Percentiles rank a stretch among this genome's conserved stretches.
Conservation (phyloP, 2,113 vertebrate genomes). For the Limnothrissa miodon region DNA sequence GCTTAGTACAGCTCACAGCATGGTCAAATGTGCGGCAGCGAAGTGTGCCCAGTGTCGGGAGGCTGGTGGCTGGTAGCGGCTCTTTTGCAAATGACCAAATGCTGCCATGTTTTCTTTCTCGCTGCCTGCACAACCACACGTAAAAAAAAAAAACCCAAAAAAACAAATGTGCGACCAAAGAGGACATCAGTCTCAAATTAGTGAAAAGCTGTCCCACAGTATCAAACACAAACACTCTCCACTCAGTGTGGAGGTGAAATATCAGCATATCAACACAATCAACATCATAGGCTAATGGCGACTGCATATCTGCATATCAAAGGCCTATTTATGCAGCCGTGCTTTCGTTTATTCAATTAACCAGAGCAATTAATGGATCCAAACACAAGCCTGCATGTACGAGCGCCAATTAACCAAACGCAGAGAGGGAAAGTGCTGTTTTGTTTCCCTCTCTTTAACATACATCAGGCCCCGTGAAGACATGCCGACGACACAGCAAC, state of each 20-base stretch:
- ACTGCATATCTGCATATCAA: background rate
- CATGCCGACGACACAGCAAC: background rate
- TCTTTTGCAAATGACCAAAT: background rate
- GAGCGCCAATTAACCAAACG: background rate
- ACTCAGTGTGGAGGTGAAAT: background rate
- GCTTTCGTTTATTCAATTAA: background rate
- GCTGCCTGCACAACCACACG: background rate
- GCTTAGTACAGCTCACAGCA: background rate
- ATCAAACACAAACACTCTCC: background rate
- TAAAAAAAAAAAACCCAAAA: background rate
- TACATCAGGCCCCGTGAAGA: conserved; percentile 15
- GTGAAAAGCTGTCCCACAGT: background rate
- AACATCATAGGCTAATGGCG: background rate
- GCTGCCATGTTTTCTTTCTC: background rate
- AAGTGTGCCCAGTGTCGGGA: background rate
- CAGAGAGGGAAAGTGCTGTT: conserved; percentile 3
- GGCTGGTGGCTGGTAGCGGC: background rate
- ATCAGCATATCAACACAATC: background rate
- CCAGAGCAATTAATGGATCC: background rate
- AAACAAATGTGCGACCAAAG: background rate
- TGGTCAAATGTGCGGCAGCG: background rate
- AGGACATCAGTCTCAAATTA: background rate
- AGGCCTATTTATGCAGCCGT: background rate
- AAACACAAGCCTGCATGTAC: background rate
- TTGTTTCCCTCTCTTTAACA: conserved; percentile 23